A percentile compares a stretch with the other conserved stretches of the same genome.
Conservation (phyloP, 2,888 invertebrate species). For the Ophioninae sp. region DNA sequence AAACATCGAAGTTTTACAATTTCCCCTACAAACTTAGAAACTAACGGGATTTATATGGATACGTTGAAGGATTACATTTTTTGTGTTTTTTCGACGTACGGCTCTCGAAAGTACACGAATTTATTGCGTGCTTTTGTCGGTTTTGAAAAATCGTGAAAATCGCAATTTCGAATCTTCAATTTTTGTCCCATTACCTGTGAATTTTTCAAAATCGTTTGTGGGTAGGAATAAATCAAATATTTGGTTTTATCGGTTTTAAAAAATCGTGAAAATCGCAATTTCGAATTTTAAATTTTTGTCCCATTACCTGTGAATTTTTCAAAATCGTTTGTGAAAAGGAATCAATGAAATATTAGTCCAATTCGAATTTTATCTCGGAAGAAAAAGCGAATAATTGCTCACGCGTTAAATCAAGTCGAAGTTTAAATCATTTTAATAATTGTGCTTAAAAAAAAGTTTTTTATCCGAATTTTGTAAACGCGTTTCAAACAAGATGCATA, state of each 20-base stretch:
- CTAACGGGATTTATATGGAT: constrained; percentile 52
- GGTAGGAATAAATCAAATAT: not conserved
- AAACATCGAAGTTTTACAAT: constrained; percentile 71
- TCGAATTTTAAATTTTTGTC: not conserved
- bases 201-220: not conserved
- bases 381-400: not conserved
- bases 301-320: not conserved
- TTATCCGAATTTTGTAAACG: not conserved
- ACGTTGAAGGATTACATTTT: constrained; percentile 29
- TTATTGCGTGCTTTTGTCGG: constrained; percentile 11
- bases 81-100: constrained; percentile 27
- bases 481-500: constrained; percentile 7
- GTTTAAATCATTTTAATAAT: constrained; percentile 12
- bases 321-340: not conserved
- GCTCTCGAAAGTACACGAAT: constrained; percentile 27
- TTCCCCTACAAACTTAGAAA: constrained; percentile 68
- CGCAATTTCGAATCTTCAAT: not conserved
- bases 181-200: not conserved
- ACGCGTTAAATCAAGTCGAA: not conserved
- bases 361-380: constrained; percentile 7
- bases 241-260: constrained; percentile 16
- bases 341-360: not conserved
- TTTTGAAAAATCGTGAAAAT: constrained; percentile 19
- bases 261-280: constrained; percentile 15
- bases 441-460: not conserved